phyloP scores from a whole-genome alignment of 2,113 vertebrate genomes.

The Craseonycteris thonglongyai region DNA sequence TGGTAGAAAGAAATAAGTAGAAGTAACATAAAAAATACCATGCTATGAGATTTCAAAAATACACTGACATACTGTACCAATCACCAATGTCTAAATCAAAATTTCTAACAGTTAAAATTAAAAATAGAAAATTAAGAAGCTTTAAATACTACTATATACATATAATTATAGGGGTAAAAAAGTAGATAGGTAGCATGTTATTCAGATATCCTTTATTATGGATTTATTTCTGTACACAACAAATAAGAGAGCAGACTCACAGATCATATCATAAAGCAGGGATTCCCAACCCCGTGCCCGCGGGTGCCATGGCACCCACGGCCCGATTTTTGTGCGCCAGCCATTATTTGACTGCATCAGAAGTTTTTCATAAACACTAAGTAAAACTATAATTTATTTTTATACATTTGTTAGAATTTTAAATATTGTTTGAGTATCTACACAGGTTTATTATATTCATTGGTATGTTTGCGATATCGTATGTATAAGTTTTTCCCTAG shows the following conservation, averaged over 20 bases:
- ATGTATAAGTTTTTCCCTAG: too few relatives aligned
- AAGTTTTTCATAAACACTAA: too few relatives aligned
- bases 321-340: too few relatives aligned
- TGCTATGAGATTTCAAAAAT: background rate
- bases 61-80: background rate
- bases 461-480: too few relatives aligned
- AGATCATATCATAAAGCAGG: too few relatives aligned
- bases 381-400: too few relatives aligned
- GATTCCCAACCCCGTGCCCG: too few relatives aligned
- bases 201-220: background rate
- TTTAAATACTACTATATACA: constrained; percentile 20
- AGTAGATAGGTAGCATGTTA: background rate
- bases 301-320: too few relatives aligned
- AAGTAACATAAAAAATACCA: background rate
- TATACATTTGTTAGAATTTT: too few relatives aligned
- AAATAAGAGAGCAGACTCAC: background rate
- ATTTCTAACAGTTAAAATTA: constrained; percentile 32
- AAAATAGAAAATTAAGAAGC: background rate
- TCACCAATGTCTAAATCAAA: background rate
- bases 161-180: background rate
- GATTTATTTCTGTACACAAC: background rate
- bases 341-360: too few relatives aligned
- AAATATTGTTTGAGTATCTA: too few relatives aligned
- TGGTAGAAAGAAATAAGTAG: background rate
- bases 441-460: too few relatives aligned